These are phyloP conservation scores for Chrysolina oricalcia DNA, from an alignment of 2,888 invertebrate species.

Conservation along the genomic window DNA sequence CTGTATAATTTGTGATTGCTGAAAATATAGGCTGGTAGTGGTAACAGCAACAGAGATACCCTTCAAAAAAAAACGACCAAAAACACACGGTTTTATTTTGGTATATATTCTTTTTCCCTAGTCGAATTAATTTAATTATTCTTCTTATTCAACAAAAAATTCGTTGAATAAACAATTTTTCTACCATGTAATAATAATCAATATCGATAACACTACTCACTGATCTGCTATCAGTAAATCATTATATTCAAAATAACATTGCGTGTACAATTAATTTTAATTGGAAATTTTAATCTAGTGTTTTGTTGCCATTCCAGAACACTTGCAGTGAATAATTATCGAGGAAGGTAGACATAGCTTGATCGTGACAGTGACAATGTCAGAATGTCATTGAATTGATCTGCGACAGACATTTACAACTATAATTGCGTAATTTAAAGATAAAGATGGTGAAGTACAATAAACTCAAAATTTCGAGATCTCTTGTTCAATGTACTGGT, in stretches of 20 bases:
- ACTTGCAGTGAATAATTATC: conserved; percentile 1
- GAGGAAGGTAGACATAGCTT: not conserved
- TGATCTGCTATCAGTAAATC: conserved; percentile 4
- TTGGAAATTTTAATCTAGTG: not conserved
- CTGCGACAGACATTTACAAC: not conserved
- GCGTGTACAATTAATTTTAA: conserved; percentile 10
- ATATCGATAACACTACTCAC: not conserved
- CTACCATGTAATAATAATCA: not conserved
- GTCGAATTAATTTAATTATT: no score
- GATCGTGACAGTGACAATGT: not conserved
- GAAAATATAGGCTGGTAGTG: no score
- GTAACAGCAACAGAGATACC: no score
- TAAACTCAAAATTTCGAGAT: not conserved
- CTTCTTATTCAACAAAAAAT: not conserved
- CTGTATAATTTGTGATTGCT: no score
- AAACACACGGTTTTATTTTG: no score
- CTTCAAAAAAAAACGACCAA: no score
- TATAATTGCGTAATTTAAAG: not conserved
- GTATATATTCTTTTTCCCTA: no score
- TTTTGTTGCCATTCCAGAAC: not conserved
- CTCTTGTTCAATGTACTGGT: not conserved
- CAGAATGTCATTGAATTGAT: conserved; percentile 1
- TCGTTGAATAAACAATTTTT: not conserved
- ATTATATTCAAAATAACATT: not conserved
- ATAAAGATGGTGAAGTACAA: not conserved